phyloP scores from a whole-genome alignment of 2,888 invertebrate genomes.

The Euclidia mi region DNA sequence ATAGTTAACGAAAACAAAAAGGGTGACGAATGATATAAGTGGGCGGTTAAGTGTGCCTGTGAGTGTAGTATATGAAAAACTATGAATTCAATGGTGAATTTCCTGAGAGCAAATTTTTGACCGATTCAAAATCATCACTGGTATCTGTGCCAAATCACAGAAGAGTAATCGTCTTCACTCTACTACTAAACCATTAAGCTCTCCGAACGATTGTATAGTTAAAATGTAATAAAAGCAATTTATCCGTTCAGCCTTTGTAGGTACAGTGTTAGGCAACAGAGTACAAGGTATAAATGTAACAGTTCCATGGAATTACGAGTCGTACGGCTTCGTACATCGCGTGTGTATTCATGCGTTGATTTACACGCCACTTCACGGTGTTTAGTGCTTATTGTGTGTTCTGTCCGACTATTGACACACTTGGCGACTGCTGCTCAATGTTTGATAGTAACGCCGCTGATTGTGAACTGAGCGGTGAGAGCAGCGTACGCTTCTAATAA shows the following conservation, averaged over 20 bases:
- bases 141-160: too few species aligned
- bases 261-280: constrained; percentile 22
- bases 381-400: constrained; percentile 50
- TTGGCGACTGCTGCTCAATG: constrained; percentile 9
- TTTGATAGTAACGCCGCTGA: neutral
- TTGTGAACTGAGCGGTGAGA: neutral
- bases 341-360: constrained; percentile 59
- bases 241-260: neutral
- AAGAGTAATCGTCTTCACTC: too few species aligned
- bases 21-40: too few species aligned
- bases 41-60: too few species aligned
- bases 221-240: neutral
- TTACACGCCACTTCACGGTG: constrained; percentile 53
- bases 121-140: too few species aligned
- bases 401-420: constrained; percentile 24
- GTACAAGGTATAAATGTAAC: constrained; percentile 45
- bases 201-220: neutral
- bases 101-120: too few species aligned
- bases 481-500: too few species aligned
- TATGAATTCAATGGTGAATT: too few species aligned
- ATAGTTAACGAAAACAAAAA: too few species aligned
- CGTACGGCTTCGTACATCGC: constrained; percentile 59
- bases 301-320: constrained; percentile 50
- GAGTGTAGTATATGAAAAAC: too few species aligned
- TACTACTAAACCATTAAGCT: too few species aligned